A percentile compares a stretch with the other conserved stretches of the same genome.
phyloP scores from a whole-genome alignment of 2,797 vertebrate genomes.

The Coregonus sp. region DNA sequence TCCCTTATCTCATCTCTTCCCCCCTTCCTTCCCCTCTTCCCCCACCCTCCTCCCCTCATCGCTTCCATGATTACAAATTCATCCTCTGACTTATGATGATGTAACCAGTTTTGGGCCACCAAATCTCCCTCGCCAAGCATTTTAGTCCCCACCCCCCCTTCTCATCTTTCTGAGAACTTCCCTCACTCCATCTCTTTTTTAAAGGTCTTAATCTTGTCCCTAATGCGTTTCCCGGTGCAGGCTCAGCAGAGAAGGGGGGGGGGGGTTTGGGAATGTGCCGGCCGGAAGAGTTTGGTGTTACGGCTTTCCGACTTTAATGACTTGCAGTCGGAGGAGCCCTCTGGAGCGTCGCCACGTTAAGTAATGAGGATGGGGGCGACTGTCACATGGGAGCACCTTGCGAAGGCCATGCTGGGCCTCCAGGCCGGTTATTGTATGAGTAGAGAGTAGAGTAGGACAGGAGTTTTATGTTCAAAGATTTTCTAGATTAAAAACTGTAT shows the following conservation, averaged over 20 bases:
- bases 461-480: neutral
- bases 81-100: constrained; percentile 68
- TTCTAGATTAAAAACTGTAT: neutral
- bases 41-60: constrained; percentile 52
- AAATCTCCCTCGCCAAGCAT: constrained; percentile 45
- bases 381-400: neutral
- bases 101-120: constrained; percentile 70
- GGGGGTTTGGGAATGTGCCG: no score
- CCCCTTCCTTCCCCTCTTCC: constrained; percentile 30
- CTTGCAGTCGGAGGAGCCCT: constrained; percentile 18
- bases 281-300: constrained; percentile 43
- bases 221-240: constrained; percentile 49
- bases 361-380: constrained; percentile 22
- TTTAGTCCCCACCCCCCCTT: constrained; percentile 31
- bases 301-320: constrained; percentile 33
- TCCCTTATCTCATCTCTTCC: constrained; percentile 32
- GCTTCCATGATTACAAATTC: constrained; percentile 69
- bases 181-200: constrained; percentile 28
- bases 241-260: constrained; percentile 12
- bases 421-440: neutral
- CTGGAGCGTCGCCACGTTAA: constrained; percentile 14
- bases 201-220: constrained; percentile 58
- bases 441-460: neutral
- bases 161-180: constrained; percentile 6
- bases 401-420: neutral